Evolutionary conservation across 2,797 vertebrate genomes (phyloP).

Genomic region (Pteropus rufus): DNA sequence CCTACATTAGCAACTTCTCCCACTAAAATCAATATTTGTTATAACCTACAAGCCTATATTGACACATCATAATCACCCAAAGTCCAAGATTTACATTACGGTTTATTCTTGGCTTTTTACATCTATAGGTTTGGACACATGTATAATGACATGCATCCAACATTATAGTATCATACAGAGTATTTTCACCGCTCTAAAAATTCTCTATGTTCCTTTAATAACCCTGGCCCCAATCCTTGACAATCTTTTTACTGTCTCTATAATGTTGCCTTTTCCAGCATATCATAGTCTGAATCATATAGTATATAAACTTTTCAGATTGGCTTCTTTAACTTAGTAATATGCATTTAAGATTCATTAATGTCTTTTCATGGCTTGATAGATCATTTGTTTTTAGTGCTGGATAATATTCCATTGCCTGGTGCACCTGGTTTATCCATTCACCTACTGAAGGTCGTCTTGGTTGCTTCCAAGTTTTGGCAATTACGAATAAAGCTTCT

Average conservation of each 20-base stretch:
- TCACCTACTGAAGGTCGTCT: background rate
- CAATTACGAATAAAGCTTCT: background rate
- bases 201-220: background rate
- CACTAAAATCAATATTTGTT: background rate
- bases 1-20: background rate
- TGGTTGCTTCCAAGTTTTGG: background rate
- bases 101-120: background rate
- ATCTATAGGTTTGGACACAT: background rate
- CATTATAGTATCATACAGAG: background rate
- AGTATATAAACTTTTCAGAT: background rate
- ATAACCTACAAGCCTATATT: background rate
- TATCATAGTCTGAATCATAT: background rate
- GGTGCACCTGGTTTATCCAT: background rate
- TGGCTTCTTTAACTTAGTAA: background rate
- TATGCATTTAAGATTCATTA: background rate
- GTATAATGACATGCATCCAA: background rate
- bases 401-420: background rate
- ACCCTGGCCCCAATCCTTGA: background rate
- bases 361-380: background rate
- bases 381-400: background rate
- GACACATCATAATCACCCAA: background rate
- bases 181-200: background rate
- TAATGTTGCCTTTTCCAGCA: background rate
- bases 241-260: background rate
- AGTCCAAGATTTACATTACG: background rate